A percentile compares a stretch with the other conserved stretches of the same genome.
phyloP scores from a whole-genome alignment of 2,888 invertebrate genomes.

The Diaperis boleti region DNA sequence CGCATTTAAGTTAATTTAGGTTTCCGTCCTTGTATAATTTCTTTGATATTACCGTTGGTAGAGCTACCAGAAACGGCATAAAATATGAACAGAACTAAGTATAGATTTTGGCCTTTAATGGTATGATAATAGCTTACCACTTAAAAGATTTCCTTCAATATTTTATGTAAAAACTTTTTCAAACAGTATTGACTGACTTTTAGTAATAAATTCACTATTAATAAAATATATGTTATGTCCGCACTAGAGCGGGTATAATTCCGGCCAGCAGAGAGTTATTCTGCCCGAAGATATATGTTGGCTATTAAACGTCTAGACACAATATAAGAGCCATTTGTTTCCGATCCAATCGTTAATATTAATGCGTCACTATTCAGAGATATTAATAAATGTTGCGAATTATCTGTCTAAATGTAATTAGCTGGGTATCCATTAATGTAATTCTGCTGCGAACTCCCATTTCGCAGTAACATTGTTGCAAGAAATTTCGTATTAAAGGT shows the following conservation, averaged over 20 bases:
- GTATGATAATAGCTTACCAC: not conserved
- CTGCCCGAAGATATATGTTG: conserved; percentile 1
- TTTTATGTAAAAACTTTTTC: not conserved
- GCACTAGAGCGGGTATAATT: conserved; percentile 10
- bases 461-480: conserved; percentile 1
- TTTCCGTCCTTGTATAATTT: not conserved
- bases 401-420: not conserved
- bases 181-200: not conserved
- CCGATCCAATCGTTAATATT: conserved; percentile 6
- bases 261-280: not conserved
- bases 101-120: not conserved
- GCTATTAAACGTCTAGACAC: conserved; percentile 24
- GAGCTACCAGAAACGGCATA: not conserved
- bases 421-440: no score
- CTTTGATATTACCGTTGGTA: not conserved
- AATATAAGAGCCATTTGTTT: not conserved
- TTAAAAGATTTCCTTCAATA: not conserved
- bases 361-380: not conserved
- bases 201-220: conserved; percentile 11
- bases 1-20: not conserved
- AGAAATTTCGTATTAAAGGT: conserved; percentile 25
- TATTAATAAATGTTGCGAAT: not conserved
- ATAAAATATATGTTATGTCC: conserved; percentile 23
- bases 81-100: not conserved
- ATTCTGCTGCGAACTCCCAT: conserved; percentile 2